Evolutionary conservation across 2,888 invertebrate species (phyloP).

Genomic region (Drosophila parthenogenetica): DNA sequence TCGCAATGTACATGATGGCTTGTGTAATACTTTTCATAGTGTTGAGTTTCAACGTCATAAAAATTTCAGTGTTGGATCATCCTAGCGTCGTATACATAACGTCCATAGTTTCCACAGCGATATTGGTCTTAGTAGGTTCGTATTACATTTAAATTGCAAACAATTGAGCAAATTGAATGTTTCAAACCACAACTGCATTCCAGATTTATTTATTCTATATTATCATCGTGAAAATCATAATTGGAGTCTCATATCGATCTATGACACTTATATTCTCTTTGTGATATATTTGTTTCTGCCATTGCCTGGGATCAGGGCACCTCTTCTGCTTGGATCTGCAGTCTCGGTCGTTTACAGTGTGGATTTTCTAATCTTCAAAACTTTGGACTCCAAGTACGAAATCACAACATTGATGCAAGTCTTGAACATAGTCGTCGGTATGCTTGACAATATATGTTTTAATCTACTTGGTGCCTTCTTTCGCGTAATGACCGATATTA

Average conservation of each 20-base stretch:
- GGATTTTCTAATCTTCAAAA: no score
- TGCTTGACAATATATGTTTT: slow-evolving; percentile 33
- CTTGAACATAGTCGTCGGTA: slow-evolving; percentile 4
- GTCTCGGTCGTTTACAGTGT: slow-evolving; percentile 2
- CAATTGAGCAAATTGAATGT: background rate
- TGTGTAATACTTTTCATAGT: slow-evolving; percentile 2
- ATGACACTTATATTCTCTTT: slow-evolving; percentile 49
- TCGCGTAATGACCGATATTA: slow-evolving; percentile 50
- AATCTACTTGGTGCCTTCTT: slow-evolving; percentile 56
- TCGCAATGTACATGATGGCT: background rate
- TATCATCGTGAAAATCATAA: slow-evolving; percentile 33
- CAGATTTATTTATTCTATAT: slow-evolving; percentile 7
- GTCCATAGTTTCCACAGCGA: slow-evolving; percentile 17
- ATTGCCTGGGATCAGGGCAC: slow-evolving; percentile 24
- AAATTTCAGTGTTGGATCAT: background rate
- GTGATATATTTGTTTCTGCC: slow-evolving; percentile 59
- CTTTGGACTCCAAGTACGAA: no score
- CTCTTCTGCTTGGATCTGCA: slow-evolving; percentile 28
- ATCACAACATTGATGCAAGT: background rate
- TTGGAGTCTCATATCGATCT: slow-evolving; percentile 28
- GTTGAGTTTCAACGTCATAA: slow-evolving; percentile 41
- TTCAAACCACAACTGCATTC: background rate
- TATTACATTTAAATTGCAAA: background rate
- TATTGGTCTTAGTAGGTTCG: slow-evolving; percentile 39
- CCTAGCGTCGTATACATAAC: slow-evolving; percentile 36